Evolutionary conservation across 2,797 vertebrate species (phyloP).

Genomic region (Gallinago solitaria): DNA sequence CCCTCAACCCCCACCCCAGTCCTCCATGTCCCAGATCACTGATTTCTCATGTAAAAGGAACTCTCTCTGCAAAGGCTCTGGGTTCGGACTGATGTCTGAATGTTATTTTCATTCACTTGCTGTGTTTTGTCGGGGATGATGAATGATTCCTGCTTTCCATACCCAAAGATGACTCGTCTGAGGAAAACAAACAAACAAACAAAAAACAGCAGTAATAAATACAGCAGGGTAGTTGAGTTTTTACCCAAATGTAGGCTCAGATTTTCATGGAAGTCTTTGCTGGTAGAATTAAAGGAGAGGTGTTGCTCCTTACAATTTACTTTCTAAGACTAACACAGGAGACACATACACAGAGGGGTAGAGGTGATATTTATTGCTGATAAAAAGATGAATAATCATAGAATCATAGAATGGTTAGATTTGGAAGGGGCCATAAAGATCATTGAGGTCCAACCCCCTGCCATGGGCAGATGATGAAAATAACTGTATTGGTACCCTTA

Average conservation of each 20-base stretch:
- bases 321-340: not conserved
- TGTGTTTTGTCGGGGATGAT: not conserved
- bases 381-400: too few species aligned
- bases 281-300: not conserved
- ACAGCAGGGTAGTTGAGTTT: not conserved
- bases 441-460: too few species aligned
- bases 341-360: not conserved
- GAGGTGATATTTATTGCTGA: too few species aligned
- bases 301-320: not conserved
- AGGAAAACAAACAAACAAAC: not conserved
- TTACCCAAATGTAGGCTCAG: not conserved
- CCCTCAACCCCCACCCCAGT: fast-evolving
- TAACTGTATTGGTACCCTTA: not conserved
- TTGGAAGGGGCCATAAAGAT: too few species aligned
- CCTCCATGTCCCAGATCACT: not conserved
- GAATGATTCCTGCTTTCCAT: not conserved
- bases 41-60: not conserved
- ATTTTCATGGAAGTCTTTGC: not conserved
- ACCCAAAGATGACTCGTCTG: not conserved
- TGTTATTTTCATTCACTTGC: not conserved
- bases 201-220: not conserved
- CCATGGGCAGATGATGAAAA: not conserved
- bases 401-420: too few species aligned
- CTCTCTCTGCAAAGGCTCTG: not conserved
- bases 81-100: not conserved